phyloP scores from a whole-genome alignment of 2,113 vertebrate genomes.

The Labrus mixtus region DNA sequence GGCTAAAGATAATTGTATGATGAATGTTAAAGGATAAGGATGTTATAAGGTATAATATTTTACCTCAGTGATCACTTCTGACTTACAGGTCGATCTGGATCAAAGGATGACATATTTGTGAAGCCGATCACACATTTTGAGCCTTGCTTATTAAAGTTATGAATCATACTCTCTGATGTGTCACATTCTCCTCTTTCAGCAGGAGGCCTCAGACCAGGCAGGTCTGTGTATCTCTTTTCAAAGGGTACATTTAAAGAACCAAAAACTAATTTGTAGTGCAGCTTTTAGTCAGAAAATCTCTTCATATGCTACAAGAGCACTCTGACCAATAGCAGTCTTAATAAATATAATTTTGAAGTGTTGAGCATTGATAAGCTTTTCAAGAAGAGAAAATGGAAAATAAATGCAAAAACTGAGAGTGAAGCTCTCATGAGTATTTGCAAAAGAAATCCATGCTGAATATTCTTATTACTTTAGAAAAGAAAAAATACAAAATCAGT shows the following conservation, averaged over 20 bases:
- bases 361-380: slow-evolving; percentile 52
- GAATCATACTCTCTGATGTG: slow-evolving; percentile 13
- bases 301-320: slow-evolving; percentile 43
- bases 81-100: slow-evolving; percentile 5
- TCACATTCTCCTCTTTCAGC: slow-evolving; percentile 32
- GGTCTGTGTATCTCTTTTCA: slow-evolving; percentile 3
- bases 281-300: slow-evolving; percentile 29
- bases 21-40: neutral
- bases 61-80: neutral
- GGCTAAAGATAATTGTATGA: neutral
- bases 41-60: neutral
- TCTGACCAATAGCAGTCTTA: slow-evolving; percentile 49
- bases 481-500: slow-evolving; percentile 16
- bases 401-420: slow-evolving; percentile 15
- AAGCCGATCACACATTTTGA: neutral
- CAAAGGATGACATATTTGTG: slow-evolving; percentile 6
- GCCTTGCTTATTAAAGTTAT: neutral
- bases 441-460: slow-evolving; percentile 11
- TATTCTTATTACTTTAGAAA: slow-evolving; percentile 26
- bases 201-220: neutral
- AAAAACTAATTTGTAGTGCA: slow-evolving; percentile 24
- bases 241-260: slow-evolving; percentile 10
- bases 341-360: slow-evolving; percentile 48
- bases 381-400: slow-evolving; percentile 19
- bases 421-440: slow-evolving; percentile 5